Percentiles rank a stretch among this genome's conserved stretches.
Evolutionary conservation across 2,888 invertebrate species (phyloP).

Genomic region (Phengaris alcon): DNA sequence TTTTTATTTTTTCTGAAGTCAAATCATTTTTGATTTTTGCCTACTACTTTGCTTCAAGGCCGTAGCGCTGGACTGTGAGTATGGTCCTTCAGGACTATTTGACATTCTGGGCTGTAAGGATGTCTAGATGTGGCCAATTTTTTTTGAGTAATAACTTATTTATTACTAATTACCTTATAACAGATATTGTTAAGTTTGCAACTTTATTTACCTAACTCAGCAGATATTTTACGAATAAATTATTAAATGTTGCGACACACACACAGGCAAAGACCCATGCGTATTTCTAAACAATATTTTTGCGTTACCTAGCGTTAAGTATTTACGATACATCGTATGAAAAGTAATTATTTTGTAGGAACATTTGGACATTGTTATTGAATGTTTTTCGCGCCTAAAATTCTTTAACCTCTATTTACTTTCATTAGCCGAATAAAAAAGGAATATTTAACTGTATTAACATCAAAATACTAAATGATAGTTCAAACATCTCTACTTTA

Average conservation of each 20-base stretch:
- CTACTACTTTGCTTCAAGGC: no score
- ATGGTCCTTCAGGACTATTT: background rate
- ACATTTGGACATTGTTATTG: constrained; percentile 9
- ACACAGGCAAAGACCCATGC: background rate
- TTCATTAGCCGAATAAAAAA: constrained; percentile 11
- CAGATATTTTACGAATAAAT: background rate
- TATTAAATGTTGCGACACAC: background rate
- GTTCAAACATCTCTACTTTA: constrained; percentile 47
- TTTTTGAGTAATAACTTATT: background rate
- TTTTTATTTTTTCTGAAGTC: no score
- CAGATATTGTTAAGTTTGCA: background rate
- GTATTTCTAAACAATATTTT: background rate
- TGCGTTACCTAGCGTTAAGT: background rate
- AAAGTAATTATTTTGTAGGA: constrained; percentile 16
- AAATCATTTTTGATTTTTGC: no score
- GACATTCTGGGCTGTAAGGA: background rate
- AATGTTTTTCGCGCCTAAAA: constrained; percentile 4
- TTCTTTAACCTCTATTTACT: constrained; percentile 7
- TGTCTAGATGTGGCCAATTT: constrained; percentile 23
- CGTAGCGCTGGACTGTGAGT: background rate
- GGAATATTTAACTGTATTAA: constrained; percentile 41
- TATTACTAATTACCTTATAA: background rate
- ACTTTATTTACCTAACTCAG: background rate
- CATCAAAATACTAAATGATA: constrained; percentile 48
- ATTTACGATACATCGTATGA: constrained; percentile 1